phyloP scores from a whole-genome alignment of 2,113 vertebrate species.

The Hepsetus odoe region DNA sequence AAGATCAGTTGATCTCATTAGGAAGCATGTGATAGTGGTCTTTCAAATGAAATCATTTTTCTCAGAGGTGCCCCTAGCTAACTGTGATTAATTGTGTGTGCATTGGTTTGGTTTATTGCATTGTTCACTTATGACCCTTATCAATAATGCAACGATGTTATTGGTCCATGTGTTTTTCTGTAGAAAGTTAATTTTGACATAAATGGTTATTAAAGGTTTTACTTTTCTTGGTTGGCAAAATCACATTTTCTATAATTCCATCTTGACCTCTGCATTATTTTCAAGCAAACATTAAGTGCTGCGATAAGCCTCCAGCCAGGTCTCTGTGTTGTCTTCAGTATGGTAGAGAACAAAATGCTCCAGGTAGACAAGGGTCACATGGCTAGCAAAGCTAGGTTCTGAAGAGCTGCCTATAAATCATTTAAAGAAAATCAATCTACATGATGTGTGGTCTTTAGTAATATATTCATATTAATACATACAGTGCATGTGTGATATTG shows the following conservation, averaged over 20 bases:
- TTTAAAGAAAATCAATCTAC: not conserved
- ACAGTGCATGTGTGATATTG: not conserved
- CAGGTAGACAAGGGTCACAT: not conserved
- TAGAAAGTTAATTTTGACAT: constrained; percentile 44
- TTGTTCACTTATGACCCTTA: constrained; percentile 60
- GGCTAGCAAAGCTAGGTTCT: not conserved
- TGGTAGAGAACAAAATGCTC: not conserved
- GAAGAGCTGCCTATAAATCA: not conserved
- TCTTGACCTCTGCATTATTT: constrained; percentile 45
- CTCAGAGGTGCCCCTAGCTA: constrained; percentile 60
- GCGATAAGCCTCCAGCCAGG: not conserved
- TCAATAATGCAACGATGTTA: constrained; percentile 57
- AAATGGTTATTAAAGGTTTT: constrained; percentile 45
- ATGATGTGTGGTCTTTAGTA: constrained; percentile 6
- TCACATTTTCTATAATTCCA: constrained; percentile 46
- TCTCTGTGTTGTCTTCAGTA: not conserved
- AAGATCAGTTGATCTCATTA: constrained; percentile 64
- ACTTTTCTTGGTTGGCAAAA: constrained; percentile 44
- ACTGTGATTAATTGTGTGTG: constrained; percentile 71
- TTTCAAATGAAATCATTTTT: constrained; percentile 72
- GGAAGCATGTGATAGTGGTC: constrained; percentile 61
- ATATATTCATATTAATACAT: too few relatives aligned
- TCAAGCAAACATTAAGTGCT: not conserved
- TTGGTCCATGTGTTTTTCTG: constrained; percentile 32
- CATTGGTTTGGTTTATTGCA: constrained; percentile 66